Base-by-base conservation (phyloP, 1,140 invertebrate species). In the Drosophila pachea region DNA sequence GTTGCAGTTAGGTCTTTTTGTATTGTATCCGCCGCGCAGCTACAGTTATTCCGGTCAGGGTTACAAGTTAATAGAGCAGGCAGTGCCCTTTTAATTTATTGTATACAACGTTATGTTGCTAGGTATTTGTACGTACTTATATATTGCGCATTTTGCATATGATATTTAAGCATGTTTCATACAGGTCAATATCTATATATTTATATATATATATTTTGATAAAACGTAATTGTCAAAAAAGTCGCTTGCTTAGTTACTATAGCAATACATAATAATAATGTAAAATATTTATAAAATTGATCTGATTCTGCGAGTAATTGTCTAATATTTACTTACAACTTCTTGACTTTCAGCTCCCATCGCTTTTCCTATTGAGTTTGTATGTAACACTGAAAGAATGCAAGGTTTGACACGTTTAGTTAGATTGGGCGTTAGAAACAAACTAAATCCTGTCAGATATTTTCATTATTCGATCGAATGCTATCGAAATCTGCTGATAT, bases 1-100 rank as follows among this genome's bases (percentile, higher is more conserved):
- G 43, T 90, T 92, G 68, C 95, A 96, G 89, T 88, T 96, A 33
- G 91, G 91, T 36, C 89, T 96, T 11, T 95, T 95, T 89, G 87
- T 93, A 14, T 90, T 94, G 66, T 95, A 93, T 89, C 94, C 94
- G 6, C 92, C 86, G 35, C 91, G 90, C 68, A 89, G 68, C 31
- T 86, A 83, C 56, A 89, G 64, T 42, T 87, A 78, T 71, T 63
- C 86, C 16, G 88, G 88, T 31, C 88, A 83, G 68, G 78, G 82
- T 14, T 89, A 89, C 71, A 86, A 86, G 60, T 48, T 88, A 48
- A 66, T 89, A 8, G 87, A 88, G 47, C 87, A 88, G 52, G 74
- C 82, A 22, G 83, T 88, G 58, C 69, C 78, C 43, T 87, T 87
- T 54, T 87, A 70, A 65, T n/a, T 31, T 32, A 33, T 48, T 12